phyloP scores from a whole-genome alignment of 35 echinoderm and acorn worm species.

The Strongylocentrotus purpuratus region DNA sequence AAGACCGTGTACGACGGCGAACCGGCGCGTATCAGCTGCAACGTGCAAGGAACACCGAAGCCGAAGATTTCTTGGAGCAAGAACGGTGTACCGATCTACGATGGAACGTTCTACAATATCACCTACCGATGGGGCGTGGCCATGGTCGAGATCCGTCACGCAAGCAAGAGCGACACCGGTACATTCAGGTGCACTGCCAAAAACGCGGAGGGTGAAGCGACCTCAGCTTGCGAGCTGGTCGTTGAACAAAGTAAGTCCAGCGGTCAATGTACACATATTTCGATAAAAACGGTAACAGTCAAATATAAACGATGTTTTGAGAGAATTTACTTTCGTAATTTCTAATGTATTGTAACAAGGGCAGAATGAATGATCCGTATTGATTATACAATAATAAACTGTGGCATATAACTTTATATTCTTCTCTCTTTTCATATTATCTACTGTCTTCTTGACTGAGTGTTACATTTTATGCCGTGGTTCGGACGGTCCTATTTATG shows the following conservation, averaged over 20 bases:
- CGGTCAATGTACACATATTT: background rate
- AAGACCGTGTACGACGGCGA: conserved; percentile 76
- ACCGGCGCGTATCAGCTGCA: conserved; percentile 82
- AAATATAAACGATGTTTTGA: background rate
- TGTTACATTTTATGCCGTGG: background rate
- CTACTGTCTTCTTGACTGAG: too few relatives aligned
- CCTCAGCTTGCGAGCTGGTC: conserved; percentile 80
- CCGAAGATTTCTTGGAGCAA: conserved; percentile 84
- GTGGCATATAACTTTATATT: too few relatives aligned
- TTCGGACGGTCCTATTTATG: too few relatives aligned
- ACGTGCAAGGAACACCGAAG: conserved; percentile 82
- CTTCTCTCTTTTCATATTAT: too few relatives aligned
- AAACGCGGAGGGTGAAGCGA: conserved; percentile 81
- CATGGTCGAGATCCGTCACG: conserved; percentile 70
- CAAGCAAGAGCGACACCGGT: conserved; percentile 76
- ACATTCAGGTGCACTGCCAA: conserved; percentile 81
- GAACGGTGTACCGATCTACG: conserved; percentile 64
- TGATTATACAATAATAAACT: too few relatives aligned
- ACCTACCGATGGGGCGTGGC: conserved; percentile 77
- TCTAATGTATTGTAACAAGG: too few relatives aligned
- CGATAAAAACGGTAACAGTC: background rate
- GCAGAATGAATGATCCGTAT: too few relatives aligned
- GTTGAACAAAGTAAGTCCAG: conserved; percentile 86
- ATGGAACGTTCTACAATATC: conserved; percentile 70
- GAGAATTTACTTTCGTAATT: background rate